Evolutionary conservation across 2,113 vertebrate genomes (phyloP).

Genomic region (Ovibos moschatus): DNA sequence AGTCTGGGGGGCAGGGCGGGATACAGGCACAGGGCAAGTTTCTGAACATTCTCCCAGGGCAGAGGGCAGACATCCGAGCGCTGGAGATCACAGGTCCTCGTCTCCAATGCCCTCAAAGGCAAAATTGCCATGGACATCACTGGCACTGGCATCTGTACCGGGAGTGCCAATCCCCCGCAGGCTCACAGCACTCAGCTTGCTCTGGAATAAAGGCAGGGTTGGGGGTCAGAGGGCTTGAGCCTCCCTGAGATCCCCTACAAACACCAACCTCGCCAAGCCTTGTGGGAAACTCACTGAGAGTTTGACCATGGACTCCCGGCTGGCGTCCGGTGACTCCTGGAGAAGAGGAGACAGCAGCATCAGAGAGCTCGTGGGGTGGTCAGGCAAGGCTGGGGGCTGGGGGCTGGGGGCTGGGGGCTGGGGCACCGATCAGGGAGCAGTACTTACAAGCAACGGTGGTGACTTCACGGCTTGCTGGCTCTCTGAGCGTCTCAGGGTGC

Average conservation of each 20-base stretch:
- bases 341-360: background rate
- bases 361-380: background rate
- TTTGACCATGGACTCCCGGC: slow-evolving; percentile 92
- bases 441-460: slow-evolving; percentile 92
- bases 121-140: slow-evolving; percentile 96
- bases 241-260: rapidly evolving
- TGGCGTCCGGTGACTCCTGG: slow-evolving; percentile 93
- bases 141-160: slow-evolving; percentile 91
- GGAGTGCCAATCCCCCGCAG: slow-evolving; percentile 94
- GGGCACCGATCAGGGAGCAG: background rate
- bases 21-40: slow-evolving; percentile 73
- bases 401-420: background rate
- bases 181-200: slow-evolving; percentile 95
- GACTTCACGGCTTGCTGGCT: slow-evolving; percentile 97
- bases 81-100: slow-evolving; percentile 91
- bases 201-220: slow-evolving; percentile 79
- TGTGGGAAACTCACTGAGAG: slow-evolving; percentile 90
- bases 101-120: slow-evolving; percentile 99
- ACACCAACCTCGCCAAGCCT: background rate
- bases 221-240: background rate
- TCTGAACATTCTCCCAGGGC: slow-evolving; percentile 48
- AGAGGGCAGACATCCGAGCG: slow-evolving; percentile 36
- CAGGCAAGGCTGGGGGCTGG: background rate
- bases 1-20: slow-evolving; percentile 41
- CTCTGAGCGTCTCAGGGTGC: slow-evolving; percentile 89